Evolutionary conservation across 2,888 invertebrate genomes (phyloP).

Genomic region (Hyposoter dolosus): DNA sequence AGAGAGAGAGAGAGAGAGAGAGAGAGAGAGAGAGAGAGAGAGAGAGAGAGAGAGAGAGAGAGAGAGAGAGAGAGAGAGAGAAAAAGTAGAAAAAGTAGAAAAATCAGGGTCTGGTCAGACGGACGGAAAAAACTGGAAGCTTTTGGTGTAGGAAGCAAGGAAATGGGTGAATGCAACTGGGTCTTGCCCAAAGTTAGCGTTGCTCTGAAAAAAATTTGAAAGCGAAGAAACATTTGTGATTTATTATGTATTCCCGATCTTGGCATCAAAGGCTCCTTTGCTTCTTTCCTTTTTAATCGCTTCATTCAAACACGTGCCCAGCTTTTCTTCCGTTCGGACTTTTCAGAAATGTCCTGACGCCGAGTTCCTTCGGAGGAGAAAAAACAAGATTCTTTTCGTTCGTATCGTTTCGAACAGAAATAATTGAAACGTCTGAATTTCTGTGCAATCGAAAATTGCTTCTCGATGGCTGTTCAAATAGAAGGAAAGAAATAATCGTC

Average conservation of each 20-base stretch:
- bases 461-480: not conserved
- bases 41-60: slow-evolving; percentile 61
- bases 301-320: not conserved
- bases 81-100: slow-evolving; percentile 45
- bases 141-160: slow-evolving; percentile 1
- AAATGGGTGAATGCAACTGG: slow-evolving; percentile 39
- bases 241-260: not conserved
- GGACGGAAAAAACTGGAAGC: not conserved
- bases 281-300: slow-evolving; percentile 1
- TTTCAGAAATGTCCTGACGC: too few relatives aligned
- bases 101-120: not conserved
- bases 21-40: slow-evolving; percentile 57
- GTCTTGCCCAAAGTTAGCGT: slow-evolving; percentile 19
- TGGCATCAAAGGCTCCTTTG: slow-evolving; percentile 35
- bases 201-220: slow-evolving; percentile 46
- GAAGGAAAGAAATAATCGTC: not conserved
- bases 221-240: slow-evolving; percentile 2
- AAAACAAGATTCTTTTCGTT: too few relatives aligned
- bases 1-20: slow-evolving; percentile 43
- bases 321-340: not conserved
- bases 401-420: too few relatives aligned
- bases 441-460: not conserved
- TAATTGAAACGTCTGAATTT: not conserved
- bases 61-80: slow-evolving; percentile 43
- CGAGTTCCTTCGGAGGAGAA: too few relatives aligned